Conservation (phyloP, 2,113 vertebrate species). For the Axis porcinus region DNA sequence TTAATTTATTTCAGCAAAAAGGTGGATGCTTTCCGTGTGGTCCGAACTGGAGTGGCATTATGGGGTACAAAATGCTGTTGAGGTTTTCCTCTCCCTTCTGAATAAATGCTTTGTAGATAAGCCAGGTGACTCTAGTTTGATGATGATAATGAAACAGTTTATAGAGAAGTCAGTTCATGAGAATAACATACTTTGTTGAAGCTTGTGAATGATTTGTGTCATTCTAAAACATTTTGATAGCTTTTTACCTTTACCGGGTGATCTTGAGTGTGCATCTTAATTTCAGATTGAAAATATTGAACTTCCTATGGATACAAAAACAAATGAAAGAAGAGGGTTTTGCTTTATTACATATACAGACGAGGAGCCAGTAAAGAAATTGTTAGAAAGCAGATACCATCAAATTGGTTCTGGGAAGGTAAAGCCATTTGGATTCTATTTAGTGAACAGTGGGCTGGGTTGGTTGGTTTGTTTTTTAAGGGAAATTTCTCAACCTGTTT, state of each 20-base stretch:
- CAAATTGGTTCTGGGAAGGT: slow-evolving; percentile 93
- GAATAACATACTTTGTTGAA: background rate
- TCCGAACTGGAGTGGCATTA: background rate
- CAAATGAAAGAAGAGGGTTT: slow-evolving; percentile 91
- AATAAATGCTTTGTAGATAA: background rate
- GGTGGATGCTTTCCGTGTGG: background rate
- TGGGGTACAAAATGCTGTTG: background rate
- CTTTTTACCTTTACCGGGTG: background rate
- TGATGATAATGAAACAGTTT: background rate
- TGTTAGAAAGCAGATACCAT: slow-evolving; percentile 92
- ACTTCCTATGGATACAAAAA: slow-evolving; percentile 92
- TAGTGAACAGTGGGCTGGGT: background rate
- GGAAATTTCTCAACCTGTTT: background rate
- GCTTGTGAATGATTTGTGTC: background rate
- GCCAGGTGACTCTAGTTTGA: background rate
- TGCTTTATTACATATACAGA: slow-evolving; percentile 91
- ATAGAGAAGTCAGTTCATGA: background rate
- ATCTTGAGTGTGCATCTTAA: slow-evolving; percentile 11
- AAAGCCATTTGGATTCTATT: background rate
- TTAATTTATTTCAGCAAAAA: background rate
- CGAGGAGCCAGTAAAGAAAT: slow-evolving; percentile 91
- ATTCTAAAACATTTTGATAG: background rate
- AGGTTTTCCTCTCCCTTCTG: background rate
- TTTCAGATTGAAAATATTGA: slow-evolving; percentile 92
- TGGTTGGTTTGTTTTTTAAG: background rate